Evolutionary conservation across 2,888 invertebrate genomes (phyloP), one percentile per base, ranked within the genome.

Genomic region (Dione vanillae): DNA sequence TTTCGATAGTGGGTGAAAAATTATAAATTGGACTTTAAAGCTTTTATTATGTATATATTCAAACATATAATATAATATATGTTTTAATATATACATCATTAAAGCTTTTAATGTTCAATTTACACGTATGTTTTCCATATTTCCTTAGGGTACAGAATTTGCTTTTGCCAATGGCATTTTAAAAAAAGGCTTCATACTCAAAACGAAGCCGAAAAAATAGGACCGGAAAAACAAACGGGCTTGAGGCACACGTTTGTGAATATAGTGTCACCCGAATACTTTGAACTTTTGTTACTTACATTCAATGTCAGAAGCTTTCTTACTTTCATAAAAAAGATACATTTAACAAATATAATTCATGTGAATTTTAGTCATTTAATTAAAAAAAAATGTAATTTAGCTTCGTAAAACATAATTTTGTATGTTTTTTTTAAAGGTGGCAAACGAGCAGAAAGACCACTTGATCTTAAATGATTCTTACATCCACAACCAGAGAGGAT

Each of bases 131-230:
- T 14, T 59, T 59, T 59, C 8, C 49, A 19, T 14, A 37, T 64
- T 64, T 40, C 19, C 37, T 49, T 19, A 14, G 12, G 37, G 64
- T 19, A 64, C 37, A 20, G 37, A 45, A 49, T 47, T 64, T 9
- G 19, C 64, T 64, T 64, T 64, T 49, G 37, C 64, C 64, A 40
- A 40, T 49, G 47, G 37, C 49, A 37, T 64, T 64, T 61, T 27
- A 27, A 64, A 62, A 64, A 62, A 47, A 64, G 64, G 37, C 64
- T 19, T 19, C 49, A 49, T 49, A 37, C 49, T 49, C 35, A 49
- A 49, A 64, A 64, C 37, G 49, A 64, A 64, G 27, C 35, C 16
- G 47, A 40, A 64, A 64, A 49, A 64, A 37, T 64, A 35, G 14
- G 47, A 64, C 19, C 49, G 64, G 49, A 64, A 64, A 64, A 64